These are phyloP conservation scores for Lipophrys pholis DNA, from an alignment of 2,113 vertebrate species.

Conservation along the genomic window DNA sequence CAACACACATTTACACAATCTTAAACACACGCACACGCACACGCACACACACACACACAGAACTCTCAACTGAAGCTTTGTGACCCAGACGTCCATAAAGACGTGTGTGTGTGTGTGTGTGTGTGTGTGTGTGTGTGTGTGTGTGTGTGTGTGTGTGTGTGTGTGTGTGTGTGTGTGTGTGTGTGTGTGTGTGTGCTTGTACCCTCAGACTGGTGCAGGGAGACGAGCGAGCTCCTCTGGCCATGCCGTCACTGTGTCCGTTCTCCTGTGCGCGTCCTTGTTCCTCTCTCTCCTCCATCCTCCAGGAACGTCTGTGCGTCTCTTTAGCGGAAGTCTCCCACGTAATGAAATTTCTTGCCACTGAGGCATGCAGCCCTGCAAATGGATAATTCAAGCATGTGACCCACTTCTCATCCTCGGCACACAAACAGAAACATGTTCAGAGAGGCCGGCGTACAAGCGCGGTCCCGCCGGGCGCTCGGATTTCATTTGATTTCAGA, in stretches of 20 bases:
- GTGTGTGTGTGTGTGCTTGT: constrained; percentile 31
- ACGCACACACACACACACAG: not conserved
- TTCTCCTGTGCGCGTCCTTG: constrained; percentile 61
- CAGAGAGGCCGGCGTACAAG: constrained; percentile 25
- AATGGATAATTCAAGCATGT: constrained; percentile 81
- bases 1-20: constrained; percentile 10
- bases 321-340: constrained; percentile 69
- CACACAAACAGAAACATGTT: constrained; percentile 46
- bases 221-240: constrained; percentile 35
- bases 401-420: constrained; percentile 74
- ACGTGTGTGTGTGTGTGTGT: not conserved
- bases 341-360: constrained; percentile 73
- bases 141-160: not conserved
- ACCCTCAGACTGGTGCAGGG: constrained; percentile 76
- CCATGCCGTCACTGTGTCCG: constrained; percentile 44
- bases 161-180: constrained; percentile 1
- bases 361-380: constrained; percentile 78
- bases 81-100: not conserved
- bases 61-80: too few relatives aligned
- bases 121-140: not conserved
- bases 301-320: constrained; percentile 58
- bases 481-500: constrained; percentile 13
- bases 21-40: not conserved
- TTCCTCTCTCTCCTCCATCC: constrained; percentile 69
- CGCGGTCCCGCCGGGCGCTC: not conserved